Evolutionary conservation across 2,113 vertebrate genomes (phyloP), one percentile per base, ranked within the genome.

Genomic region (Engraulis encrasicolus): DNA sequence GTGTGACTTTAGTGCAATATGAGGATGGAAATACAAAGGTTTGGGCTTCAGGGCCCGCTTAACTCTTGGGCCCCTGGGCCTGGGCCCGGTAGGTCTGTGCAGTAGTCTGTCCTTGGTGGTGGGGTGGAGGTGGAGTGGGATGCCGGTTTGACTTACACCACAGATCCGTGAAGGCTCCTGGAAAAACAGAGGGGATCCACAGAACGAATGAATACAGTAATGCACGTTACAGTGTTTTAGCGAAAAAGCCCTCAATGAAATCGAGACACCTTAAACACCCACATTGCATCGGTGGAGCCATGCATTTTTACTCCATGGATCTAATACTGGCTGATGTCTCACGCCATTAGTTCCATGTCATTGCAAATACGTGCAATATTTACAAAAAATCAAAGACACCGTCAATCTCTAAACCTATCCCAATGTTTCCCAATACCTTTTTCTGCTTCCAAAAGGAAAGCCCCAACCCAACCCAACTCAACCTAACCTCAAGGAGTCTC

Each of bases 101-200:
- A n/a, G n/a, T n/a, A n/a, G n/a, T n/a, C n/a, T n/a, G n/a, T n/a
- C n/a, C n/a, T n/a, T 45, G 40, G 40, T 45, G 40, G 58, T 78
- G 50, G 79, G 71, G 17, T 52, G 84, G 37, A n/a, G n/a, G n/a
- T n/a, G n/a, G n/a, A n/a, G n/a, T n/a, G n/a, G n/a, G n/a, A n/a
- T n/a, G n/a, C 77, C 52, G 48, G 49, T 78, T 31, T 50, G 83
- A 85, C 77, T 58, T 88, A 48, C 71, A 71, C 58, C 40, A 49
- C 81, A 81, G 50, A 85, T 85, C 80, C 66, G 84, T 86, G 78
- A 37, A 48, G 45, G 80, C 54, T 80, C 23, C 23, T 82, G 38
- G 78, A 86, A 18, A 50, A 87, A 81, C 82, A 38, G 61, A 71
- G 9, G 40, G 40, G 23, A 71, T 34, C 61, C 17, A 34, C 27